A percentile compares a stretch with the other conserved stretches of the same genome.
Conservation (phyloP, 2,888 invertebrate species). For the Limnephilus rhombicus region DNA sequence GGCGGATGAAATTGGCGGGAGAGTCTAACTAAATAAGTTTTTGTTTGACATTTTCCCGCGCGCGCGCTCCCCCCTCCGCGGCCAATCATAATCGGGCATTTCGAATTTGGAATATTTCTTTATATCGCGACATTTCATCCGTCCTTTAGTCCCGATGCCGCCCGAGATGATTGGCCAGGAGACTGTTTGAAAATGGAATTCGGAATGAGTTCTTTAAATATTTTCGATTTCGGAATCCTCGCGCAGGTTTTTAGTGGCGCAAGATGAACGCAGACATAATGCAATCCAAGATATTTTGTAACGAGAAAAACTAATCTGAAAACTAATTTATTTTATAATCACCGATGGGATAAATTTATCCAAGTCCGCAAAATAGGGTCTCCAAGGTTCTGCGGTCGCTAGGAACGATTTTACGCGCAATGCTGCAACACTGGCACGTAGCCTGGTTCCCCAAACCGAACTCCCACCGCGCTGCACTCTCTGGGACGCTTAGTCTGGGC, state of each 20-base stretch:
- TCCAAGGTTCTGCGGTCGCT: too few relatives aligned
- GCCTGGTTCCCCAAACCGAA: too few relatives aligned
- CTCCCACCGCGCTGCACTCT: too few relatives aligned
- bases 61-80: conserved; percentile 22
- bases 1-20: conserved; percentile 57
- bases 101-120: conserved; percentile 49
- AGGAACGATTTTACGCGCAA: too few relatives aligned
- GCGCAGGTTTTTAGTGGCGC: background rate
- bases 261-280: background rate
- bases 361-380: too few relatives aligned
- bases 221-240: background rate
- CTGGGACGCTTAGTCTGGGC: too few relatives aligned
- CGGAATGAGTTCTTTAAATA: conserved; percentile 7
- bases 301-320: background rate
- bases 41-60: conserved; percentile 47
- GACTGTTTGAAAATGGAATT: conserved; percentile 9
- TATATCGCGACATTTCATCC: conserved; percentile 42
- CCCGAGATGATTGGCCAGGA: conserved; percentile 9
- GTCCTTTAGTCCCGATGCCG: conserved; percentile 19
- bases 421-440: too few relatives aligned
- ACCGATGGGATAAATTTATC: background rate
- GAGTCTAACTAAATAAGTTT: conserved; percentile 64
- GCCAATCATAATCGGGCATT: conserved; percentile 53
- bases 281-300: background rate
- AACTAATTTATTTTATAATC: background rate